These are phyloP conservation scores for Barbus barbus DNA, from an alignment of 2,113 vertebrate species.

Conservation along the genomic window DNA sequence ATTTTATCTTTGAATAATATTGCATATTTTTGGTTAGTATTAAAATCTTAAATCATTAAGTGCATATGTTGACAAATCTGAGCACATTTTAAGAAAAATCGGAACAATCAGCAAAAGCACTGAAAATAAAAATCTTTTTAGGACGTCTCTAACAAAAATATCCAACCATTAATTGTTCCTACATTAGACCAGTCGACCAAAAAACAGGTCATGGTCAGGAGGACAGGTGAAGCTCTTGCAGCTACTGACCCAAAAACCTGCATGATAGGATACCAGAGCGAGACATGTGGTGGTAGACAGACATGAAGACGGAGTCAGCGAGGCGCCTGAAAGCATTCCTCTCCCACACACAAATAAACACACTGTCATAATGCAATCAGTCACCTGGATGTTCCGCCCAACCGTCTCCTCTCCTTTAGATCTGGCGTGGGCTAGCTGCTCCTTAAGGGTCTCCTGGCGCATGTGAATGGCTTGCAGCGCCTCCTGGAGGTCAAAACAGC, in stretches of 20 bases:
- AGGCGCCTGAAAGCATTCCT: slow-evolving; percentile 32
- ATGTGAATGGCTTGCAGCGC: slow-evolving; percentile 79
- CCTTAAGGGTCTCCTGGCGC: slow-evolving; percentile 74
- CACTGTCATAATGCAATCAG: slow-evolving; percentile 35
- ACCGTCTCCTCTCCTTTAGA: slow-evolving; percentile 80
- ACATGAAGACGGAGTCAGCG: slow-evolving; percentile 26
- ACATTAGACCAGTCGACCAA: neutral
- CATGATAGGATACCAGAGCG: neutral
- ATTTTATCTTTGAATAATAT: neutral
- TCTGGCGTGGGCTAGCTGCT: slow-evolving; percentile 76
- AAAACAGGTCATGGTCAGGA: slow-evolving; percentile 5
- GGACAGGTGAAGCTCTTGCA: neutral
- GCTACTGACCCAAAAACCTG: slow-evolving; percentile 7
- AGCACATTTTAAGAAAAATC: no score
- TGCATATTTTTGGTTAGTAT: no score
- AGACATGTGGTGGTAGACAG: slow-evolving; percentile 27
- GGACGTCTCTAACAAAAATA: neutral
- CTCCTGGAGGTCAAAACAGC: slow-evolving; percentile 84
- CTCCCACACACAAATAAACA: slow-evolving; percentile 40
- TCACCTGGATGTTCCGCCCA: slow-evolving; percentile 79
- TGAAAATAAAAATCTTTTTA: no score
- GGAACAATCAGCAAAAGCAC: no score
- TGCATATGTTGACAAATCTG: no score
- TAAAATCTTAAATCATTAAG: no score
- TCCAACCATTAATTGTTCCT: neutral